Evolutionary conservation across 2,113 vertebrate genomes (phyloP).

Genomic region (Phylloscopus trochilus): DNA sequence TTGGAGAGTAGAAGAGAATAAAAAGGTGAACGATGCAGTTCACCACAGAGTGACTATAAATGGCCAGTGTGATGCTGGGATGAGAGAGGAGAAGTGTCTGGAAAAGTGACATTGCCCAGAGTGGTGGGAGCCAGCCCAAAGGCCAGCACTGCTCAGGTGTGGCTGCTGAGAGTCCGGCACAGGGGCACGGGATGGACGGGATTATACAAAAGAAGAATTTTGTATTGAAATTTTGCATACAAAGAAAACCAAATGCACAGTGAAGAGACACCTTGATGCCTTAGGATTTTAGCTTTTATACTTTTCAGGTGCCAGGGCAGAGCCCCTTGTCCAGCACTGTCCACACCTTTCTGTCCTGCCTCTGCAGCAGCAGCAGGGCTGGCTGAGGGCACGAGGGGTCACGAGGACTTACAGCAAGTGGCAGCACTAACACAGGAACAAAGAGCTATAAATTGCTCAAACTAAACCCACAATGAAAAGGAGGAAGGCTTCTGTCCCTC

Average conservation of each 20-base stretch:
- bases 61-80: background rate
- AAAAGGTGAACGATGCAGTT: background rate
- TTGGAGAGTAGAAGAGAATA: background rate
- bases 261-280: too few relatives aligned
- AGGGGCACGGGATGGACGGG: rapidly evolving
- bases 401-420: background rate
- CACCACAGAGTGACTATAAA: background rate
- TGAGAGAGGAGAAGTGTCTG: background rate
- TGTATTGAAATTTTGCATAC: too few relatives aligned
- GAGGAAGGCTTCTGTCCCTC: background rate
- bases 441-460: background rate
- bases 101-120: background rate
- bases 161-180: background rate
- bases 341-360: background rate
- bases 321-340: rapidly evolving
- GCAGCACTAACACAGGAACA: background rate
- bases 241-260: too few relatives aligned
- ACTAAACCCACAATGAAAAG: background rate
- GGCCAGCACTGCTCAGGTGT: background rate
- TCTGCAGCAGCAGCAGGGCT: background rate
- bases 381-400: background rate
- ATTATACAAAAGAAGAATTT: too few relatives aligned
- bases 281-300: too few relatives aligned
- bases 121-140: background rate
- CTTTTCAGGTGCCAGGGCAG: background rate